phyloP scores from a whole-genome alignment of 2,888 invertebrate species.

The Watsonalla cultraria region DNA sequence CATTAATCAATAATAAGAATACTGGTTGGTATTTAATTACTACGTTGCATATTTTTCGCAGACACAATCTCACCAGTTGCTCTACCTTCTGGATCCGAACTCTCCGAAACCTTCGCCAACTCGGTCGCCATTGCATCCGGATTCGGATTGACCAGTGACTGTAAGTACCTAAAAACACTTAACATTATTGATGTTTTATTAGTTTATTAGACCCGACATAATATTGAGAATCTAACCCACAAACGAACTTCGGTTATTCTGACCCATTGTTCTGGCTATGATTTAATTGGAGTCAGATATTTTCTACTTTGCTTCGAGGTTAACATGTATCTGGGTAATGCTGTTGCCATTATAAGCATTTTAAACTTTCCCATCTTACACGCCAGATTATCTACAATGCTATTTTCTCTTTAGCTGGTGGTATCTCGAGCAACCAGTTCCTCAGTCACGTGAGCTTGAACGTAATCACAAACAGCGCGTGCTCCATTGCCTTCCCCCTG shows the following conservation, averaged over 20 bases:
- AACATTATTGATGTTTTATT: too few species aligned
- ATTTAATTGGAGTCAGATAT: too few species aligned
- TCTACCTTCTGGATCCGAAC: conserved; percentile 30
- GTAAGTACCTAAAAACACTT: conserved; percentile 16
- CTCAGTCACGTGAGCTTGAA: background rate
- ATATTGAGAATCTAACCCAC: too few species aligned
- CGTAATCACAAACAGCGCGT: background rate
- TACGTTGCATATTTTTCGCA: conserved; percentile 10
- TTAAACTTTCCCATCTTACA: too few species aligned
- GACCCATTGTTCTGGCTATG: too few species aligned
- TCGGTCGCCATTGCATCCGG: conserved; percentile 42
- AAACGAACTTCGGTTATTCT: too few species aligned
- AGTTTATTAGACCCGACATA: too few species aligned
- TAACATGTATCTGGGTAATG: too few species aligned
- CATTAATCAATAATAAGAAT: too few species aligned
- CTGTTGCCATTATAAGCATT: too few species aligned
- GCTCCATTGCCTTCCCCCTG: background rate
- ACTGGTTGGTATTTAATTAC: background rate
- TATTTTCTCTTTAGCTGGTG: background rate
- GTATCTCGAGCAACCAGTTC: background rate
- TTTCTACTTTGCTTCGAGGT: too few species aligned
- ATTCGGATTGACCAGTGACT: conserved; percentile 36
- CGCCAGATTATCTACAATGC: too few species aligned
- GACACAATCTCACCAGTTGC: conserved; percentile 26
- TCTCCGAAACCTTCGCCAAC: conserved; percentile 32